Evolutionary conservation across 1,140 invertebrate species (phyloP).

Genomic region (Drosophila malerkotliana): DNA sequence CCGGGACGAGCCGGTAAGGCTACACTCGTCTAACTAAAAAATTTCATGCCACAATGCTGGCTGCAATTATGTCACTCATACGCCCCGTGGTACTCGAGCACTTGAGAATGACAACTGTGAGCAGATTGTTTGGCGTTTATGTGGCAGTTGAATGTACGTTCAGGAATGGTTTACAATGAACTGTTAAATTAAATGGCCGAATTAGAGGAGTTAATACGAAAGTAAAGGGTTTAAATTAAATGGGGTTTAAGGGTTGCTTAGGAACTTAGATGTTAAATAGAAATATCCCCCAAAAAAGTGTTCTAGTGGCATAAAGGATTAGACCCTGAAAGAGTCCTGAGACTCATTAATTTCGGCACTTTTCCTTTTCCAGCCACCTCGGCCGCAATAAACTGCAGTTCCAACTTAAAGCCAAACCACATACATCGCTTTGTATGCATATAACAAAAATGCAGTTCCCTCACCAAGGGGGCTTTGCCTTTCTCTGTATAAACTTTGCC

Average conservation of each 20-base stretch:
- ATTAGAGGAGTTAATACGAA: conserved; percentile 7
- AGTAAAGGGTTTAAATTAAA: conserved; percentile 7
- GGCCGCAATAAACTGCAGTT: conserved; percentile 62
- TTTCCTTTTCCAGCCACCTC: conserved; percentile 21
- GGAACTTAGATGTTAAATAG: no score
- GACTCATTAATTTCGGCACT: conserved; percentile 24
- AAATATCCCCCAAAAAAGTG: conserved; percentile 11
- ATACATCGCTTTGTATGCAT: conserved; percentile 48
- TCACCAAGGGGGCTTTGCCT: not conserved
- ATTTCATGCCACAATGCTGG: conserved; percentile 36
- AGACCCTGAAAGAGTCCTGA: conserved; percentile 5
- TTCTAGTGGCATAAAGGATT: conserved; percentile 11
- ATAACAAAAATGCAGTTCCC: conserved; percentile 24
- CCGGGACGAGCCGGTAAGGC: not conserved
- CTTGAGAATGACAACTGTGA: conserved; percentile 1
- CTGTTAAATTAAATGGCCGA: conserved; percentile 4
- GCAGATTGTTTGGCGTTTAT: conserved; percentile 18
- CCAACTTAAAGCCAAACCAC: conserved; percentile 41
- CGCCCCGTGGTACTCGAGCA: conserved; percentile 25
- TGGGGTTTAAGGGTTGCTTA: conserved; percentile 1
- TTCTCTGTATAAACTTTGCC: conserved; percentile 64
- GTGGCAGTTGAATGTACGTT: conserved; percentile 7
- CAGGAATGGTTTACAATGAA: not conserved
- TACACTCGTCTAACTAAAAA: conserved; percentile 19
- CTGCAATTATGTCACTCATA: conserved; percentile 68